These are phyloP conservation scores for Sipha flava DNA, from an alignment of 1,140 invertebrate genomes.

Conservation along the genomic window DNA sequence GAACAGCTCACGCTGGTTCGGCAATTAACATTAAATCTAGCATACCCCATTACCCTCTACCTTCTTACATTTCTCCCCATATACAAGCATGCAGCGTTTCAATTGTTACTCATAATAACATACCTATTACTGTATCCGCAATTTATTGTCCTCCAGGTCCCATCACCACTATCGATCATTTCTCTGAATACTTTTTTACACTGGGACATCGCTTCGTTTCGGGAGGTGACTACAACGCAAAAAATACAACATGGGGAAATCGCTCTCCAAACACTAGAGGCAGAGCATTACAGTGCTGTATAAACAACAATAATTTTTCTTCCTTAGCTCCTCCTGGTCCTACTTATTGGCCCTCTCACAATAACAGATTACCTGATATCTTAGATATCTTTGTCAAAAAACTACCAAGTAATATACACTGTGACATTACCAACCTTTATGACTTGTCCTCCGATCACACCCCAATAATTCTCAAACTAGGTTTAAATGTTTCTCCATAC, in stretches of 20 bases:
- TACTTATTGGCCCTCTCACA: background rate
- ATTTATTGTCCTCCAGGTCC: too few relatives aligned
- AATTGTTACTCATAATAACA: too few relatives aligned
- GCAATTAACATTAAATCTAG: constrained; percentile 15
- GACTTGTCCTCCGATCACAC: background rate
- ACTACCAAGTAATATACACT: constrained; percentile 5
- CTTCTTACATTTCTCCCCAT: background rate
- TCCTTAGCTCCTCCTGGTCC: background rate
- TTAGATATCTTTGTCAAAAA: background rate
- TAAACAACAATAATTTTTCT: background rate
- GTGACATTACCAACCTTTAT: background rate
- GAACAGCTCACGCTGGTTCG: background rate
- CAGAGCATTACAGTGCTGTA: background rate
- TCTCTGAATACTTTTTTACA: background rate
- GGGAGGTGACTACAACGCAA: background rate
- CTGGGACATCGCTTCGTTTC: background rate
- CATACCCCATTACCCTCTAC: constrained; percentile 6
- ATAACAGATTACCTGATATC: background rate
- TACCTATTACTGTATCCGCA: too few relatives aligned
- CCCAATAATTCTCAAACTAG: background rate
- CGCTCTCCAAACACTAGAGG: background rate
- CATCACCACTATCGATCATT: background rate
- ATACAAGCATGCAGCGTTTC: constrained; percentile 13
- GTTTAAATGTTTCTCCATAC: background rate
- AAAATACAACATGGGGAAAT: background rate